Evolutionary conservation across 2,113 vertebrate species (phyloP).

Genomic region (Sorex fumeus): DNA sequence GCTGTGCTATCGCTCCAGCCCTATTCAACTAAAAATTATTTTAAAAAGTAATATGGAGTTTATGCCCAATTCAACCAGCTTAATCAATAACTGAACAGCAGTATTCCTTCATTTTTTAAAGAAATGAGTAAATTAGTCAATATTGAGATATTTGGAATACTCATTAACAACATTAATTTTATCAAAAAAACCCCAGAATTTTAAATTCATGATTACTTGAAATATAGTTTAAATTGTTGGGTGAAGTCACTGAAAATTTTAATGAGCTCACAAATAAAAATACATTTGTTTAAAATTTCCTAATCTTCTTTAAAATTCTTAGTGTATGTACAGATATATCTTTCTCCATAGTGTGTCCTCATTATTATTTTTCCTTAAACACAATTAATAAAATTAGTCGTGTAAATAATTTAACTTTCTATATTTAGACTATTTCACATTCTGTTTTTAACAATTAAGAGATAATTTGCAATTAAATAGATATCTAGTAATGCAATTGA

Average conservation of each 20-base stretch:
- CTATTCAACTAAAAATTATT: no score
- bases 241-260: not conserved
- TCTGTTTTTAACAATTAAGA: no score
- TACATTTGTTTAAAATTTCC: not conserved
- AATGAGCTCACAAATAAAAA: no score
- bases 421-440: not conserved
- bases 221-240: constrained; percentile 11
- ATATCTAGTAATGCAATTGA: not conserved
- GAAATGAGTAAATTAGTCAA: not conserved
- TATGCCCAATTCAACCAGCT: no score
- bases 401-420: not conserved
- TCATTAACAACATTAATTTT: not conserved
- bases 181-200: not conserved
- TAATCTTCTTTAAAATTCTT: not conserved
- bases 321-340: no score
- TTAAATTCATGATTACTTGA: not conserved
- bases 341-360: not conserved
- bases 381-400: not conserved
- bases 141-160: constrained; percentile 39
- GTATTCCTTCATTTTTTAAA: no score
- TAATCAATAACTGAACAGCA: no score
- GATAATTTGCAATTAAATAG: constrained; percentile 41
- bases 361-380: not conserved
- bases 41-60: no score
- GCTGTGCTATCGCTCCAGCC: no score